Conservation (phyloP, 2,113 vertebrate genomes). For the Oncorhynchus kisutch region DNA sequence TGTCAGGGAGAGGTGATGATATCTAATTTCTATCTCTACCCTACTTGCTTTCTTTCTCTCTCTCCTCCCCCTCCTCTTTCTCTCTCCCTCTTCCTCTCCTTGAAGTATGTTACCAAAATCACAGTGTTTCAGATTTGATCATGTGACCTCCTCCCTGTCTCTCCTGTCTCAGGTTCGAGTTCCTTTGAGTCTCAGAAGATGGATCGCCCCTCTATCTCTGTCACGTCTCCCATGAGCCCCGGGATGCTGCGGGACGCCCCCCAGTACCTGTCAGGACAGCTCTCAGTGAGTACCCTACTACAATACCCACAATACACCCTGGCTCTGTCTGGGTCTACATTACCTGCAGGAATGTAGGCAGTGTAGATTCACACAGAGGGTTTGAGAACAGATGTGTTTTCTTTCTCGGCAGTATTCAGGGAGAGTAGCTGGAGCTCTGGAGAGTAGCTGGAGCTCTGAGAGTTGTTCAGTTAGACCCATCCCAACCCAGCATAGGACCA, state of each 20-base stretch:
- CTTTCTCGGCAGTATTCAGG: neutral
- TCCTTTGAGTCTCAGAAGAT: constrained; percentile 73
- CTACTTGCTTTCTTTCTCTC: neutral
- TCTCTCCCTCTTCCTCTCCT: too few relatives aligned
- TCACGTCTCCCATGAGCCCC: constrained; percentile 98
- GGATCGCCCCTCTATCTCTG: constrained; percentile 96
- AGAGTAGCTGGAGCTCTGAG: neutral
- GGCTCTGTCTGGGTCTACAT: neutral
- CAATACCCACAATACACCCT: constrained; percentile 9
- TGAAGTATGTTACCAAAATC: neutral
- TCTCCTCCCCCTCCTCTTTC: neutral
- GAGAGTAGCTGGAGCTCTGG: too few relatives aligned
- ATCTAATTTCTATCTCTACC: neutral
- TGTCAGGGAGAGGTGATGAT: neutral
- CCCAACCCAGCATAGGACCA: constrained; percentile 40
- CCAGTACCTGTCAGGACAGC: constrained; percentile 98
- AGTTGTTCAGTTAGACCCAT: constrained; percentile 37
- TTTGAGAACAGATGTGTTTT: too few relatives aligned
- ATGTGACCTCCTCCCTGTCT: constrained; percentile 40
- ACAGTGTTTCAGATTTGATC: neutral
- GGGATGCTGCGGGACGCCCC: constrained; percentile 96
- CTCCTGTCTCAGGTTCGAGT: constrained; percentile 85
- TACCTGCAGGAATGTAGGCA: neutral
- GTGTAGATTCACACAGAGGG: neutral
- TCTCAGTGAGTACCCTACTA: constrained; percentile 88